Conservation (phyloP, 2,113 vertebrate genomes). For the Dromaius novaehollandiae region DNA sequence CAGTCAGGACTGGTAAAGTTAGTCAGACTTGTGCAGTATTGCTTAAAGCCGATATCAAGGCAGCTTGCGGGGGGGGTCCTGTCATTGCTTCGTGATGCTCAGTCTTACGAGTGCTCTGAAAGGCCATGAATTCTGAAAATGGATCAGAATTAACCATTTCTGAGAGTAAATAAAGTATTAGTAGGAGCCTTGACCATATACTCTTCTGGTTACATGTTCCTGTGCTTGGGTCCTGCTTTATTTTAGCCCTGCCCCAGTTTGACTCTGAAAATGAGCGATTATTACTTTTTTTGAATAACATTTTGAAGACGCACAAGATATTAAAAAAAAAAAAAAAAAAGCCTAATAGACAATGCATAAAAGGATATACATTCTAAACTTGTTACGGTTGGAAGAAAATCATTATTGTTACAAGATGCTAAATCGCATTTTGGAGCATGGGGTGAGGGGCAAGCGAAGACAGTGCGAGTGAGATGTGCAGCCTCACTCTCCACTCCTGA, state of each 20-base stretch:
- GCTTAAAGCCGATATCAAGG: accelerated
- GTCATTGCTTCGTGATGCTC: not conserved
- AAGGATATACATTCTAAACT: not conserved
- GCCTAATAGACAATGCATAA: accelerated
- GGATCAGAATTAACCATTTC: slow-evolving; percentile 13
- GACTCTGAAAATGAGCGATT: not conserved
- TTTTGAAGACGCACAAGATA: not conserved
- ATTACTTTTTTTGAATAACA: not conserved
- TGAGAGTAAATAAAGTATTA: not conserved
- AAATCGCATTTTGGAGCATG: not conserved
- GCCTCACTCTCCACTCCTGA: not conserved
- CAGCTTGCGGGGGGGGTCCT: not conserved
- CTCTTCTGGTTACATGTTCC: not conserved
- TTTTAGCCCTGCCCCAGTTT: not conserved
- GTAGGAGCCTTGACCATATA: not conserved
- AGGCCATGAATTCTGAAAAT: not conserved
- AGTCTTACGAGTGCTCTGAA: not conserved
- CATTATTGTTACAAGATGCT: accelerated
- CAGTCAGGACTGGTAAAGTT: not conserved
- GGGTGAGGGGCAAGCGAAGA: not conserved
- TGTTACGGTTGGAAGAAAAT: not conserved
- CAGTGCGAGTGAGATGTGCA: not conserved
- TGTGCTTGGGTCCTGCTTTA: not conserved
- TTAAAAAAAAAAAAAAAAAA: not conserved
- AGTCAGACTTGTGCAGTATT: not conserved